Evolutionary conservation across 2,888 invertebrate genomes (phyloP).

Genomic region (Lycophotia porphyrea): DNA sequence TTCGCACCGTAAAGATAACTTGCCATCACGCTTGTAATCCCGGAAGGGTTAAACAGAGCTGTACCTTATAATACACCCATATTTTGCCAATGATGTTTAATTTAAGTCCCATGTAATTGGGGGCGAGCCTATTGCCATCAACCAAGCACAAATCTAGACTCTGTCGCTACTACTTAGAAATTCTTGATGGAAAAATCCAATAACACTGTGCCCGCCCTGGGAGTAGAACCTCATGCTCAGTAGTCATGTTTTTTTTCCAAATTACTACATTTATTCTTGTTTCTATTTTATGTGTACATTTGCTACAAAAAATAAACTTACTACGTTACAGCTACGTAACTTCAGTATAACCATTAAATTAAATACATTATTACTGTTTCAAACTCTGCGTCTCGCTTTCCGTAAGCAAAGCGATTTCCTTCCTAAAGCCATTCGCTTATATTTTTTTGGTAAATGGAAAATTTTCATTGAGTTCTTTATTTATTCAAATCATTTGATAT

Average conservation of each 20-base stretch:
- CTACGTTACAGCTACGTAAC: conserved; percentile 17
- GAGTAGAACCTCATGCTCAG: too few relatives aligned
- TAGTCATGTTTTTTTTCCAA: neutral
- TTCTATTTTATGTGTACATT: neutral
- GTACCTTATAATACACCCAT: too few relatives aligned
- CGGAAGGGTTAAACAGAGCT: too few relatives aligned
- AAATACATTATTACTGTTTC: conserved; percentile 49
- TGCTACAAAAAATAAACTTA: conserved; percentile 21
- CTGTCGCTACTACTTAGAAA: too few relatives aligned
- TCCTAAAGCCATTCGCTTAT: conserved; percentile 32
- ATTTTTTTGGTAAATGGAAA: conserved; percentile 32
- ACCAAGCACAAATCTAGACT: too few relatives aligned
- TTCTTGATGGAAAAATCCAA: too few relatives aligned
- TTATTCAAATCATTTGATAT: neutral
- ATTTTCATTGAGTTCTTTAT: conserved; percentile 20
- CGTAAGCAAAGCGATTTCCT: conserved; percentile 40
- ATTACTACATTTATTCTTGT: neutral
- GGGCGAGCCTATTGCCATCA: too few relatives aligned
- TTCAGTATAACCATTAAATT: conserved; percentile 31
- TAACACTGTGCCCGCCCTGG: too few relatives aligned
- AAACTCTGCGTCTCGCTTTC: conserved; percentile 29
- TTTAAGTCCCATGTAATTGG: too few relatives aligned
- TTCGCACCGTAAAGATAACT: neutral
- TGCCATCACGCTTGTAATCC: neutral
- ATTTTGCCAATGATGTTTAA: too few relatives aligned